phyloP scores from a whole-genome alignment of 2,888 invertebrate species.

The Phania funesta region DNA sequence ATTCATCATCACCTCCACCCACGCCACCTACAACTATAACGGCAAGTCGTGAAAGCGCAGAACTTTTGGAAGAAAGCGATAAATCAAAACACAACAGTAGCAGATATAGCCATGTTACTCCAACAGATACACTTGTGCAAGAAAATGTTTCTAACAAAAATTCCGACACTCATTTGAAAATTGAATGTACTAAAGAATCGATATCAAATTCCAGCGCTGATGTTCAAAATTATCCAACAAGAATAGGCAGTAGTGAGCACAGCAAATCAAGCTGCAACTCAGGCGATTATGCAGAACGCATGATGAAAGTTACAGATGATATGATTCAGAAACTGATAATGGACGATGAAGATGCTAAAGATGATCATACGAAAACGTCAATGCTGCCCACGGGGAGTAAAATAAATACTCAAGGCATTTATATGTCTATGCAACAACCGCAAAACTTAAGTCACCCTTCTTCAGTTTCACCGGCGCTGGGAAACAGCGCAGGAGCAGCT shows the following conservation, averaged over 20 bases:
- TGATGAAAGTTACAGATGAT: conserved; percentile 86
- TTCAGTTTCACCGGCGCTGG: conserved; percentile 56
- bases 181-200: conserved; percentile 25
- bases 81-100: not conserved
- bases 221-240: conserved; percentile 14
- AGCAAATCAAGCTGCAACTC: conserved; percentile 55
- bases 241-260: not conserved
- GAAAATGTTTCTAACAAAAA: conserved; percentile 29
- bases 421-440: conserved; percentile 53
- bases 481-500: conserved; percentile 57
- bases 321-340: conserved; percentile 89
- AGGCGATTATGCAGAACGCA: conserved; percentile 80
- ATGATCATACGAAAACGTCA: conserved; percentile 12
- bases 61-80: not conserved
- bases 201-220: not conserved
- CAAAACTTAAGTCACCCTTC: conserved; percentile 48
- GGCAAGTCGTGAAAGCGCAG: conserved; percentile 4
- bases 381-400: conserved; percentile 24
- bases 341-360: conserved; percentile 82
- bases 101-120: not conserved
- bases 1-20: conserved; percentile 13
- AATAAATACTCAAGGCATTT: conserved; percentile 43
- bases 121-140: not conserved
- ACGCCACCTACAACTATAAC: not conserved
- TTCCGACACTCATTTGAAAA: conserved; percentile 6